phyloP scores from a whole-genome alignment of 2,797 vertebrate genomes.

The Dromococcyx pavoninus region DNA sequence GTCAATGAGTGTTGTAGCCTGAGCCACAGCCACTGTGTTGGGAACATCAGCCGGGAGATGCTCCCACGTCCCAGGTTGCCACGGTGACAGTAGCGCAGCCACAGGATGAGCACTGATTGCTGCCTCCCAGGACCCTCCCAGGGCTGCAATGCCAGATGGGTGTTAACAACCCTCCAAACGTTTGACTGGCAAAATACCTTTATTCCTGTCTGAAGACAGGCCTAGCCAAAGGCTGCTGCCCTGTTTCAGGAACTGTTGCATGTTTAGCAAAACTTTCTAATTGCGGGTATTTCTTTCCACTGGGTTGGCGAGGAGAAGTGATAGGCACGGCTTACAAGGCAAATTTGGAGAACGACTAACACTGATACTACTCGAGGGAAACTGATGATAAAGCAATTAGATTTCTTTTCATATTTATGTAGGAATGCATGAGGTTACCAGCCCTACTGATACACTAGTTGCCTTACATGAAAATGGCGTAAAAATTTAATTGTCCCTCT shows the following conservation, averaged over 20 bases:
- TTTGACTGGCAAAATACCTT: not conserved
- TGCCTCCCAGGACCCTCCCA: fast-evolving
- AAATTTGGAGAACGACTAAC: not conserved
- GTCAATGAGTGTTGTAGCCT: not conserved
- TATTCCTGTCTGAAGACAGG: fast-evolving
- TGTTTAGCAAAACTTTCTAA: conserved; percentile 7
- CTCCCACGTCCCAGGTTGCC: conserved; percentile 73
- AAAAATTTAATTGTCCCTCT: not conserved
- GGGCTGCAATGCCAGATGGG: not conserved
- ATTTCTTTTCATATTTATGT: not conserved
- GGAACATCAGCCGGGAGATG: conserved; percentile 4
- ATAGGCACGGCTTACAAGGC: not conserved
- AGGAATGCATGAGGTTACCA: not conserved
- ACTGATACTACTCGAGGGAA: not conserved
- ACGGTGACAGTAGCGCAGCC: conserved; percentile 69
- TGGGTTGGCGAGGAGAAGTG: not conserved
- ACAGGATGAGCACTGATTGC: conserved; percentile 41
- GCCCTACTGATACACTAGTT: not conserved
- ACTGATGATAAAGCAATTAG: not conserved
- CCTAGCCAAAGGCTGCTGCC: conserved; percentile 43
- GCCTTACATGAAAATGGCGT: not conserved
- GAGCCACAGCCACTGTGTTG: not conserved
- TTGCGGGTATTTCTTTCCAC: not conserved
- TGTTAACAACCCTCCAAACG: not conserved
- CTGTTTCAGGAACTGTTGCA: conserved; percentile 35